Conservation (phyloP, 2,888 invertebrate genomes). For the Buathra laborator region DNA sequence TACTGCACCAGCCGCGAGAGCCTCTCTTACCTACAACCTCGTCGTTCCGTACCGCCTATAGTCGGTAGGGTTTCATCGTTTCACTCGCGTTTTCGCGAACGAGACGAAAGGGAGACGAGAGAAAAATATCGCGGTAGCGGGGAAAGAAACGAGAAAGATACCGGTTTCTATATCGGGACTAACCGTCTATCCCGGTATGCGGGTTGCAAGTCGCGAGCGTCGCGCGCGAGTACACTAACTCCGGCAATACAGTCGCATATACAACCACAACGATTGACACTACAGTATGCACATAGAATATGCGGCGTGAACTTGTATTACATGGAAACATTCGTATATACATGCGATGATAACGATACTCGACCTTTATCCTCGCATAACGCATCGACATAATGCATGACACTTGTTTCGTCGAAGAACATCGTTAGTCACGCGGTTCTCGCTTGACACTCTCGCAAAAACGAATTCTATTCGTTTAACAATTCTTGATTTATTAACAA, state of each 20-base stretch:
- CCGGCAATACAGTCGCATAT: slow-evolving; percentile 8
- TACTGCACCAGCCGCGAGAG: slow-evolving; percentile 42
- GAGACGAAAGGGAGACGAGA: slow-evolving; percentile 17
- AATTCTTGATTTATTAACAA: background rate
- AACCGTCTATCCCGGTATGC: slow-evolving; percentile 43
- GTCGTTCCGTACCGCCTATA: background rate
- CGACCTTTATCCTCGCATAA: slow-evolving; percentile 18
- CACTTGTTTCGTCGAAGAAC: slow-evolving; percentile 31
- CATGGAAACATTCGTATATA: slow-evolving; percentile 18
- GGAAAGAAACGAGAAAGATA: slow-evolving; percentile 18
- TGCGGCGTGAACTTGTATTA: slow-evolving; percentile 20
- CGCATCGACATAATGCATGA: slow-evolving; percentile 4
- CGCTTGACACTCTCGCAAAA: background rate
- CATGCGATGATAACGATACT: slow-evolving; percentile 20
- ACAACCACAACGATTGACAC: slow-evolving; percentile 3
- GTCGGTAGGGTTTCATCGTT: slow-evolving; percentile 11
- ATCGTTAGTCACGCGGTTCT: background rate
- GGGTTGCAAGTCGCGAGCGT: slow-evolving; percentile 37
- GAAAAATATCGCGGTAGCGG: background rate
- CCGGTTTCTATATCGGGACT: slow-evolving; percentile 47
- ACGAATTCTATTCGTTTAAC: background rate
- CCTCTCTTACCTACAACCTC: slow-evolving; percentile 15
- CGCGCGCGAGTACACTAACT: slow-evolving; percentile 14
- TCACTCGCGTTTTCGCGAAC: slow-evolving; percentile 42
- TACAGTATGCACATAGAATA: slow-evolving; percentile 1